phyloP scores from a whole-genome alignment of 2,113 vertebrate species.

The Psettodes erumei region DNA sequence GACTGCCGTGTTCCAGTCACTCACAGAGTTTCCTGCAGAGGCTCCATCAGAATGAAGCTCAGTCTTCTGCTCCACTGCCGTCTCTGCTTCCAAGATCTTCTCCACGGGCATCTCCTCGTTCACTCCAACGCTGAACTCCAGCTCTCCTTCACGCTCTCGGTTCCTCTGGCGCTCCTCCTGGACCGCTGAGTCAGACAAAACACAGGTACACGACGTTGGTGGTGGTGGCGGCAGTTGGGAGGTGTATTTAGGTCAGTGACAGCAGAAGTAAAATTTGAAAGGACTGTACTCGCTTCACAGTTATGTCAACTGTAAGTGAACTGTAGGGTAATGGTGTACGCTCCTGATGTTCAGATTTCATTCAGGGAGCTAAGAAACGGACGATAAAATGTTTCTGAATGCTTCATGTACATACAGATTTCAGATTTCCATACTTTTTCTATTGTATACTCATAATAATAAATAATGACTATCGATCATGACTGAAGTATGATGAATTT shows the following conservation, averaged over 20 bases:
- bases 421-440: neutral
- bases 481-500: slow-evolving; percentile 7
- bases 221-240: too few relatives aligned
- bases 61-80: slow-evolving; percentile 90
- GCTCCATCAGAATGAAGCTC: slow-evolving; percentile 89
- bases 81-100: slow-evolving; percentile 93
- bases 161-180: slow-evolving; percentile 93
- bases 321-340: neutral
- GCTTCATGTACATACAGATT: neutral
- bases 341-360: neutral
- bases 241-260: too few relatives aligned
- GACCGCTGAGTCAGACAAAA: slow-evolving; percentile 82
- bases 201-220: slow-evolving; percentile 2
- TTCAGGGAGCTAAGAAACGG: neutral
- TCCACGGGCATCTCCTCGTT: slow-evolving; percentile 96
- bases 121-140: slow-evolving; percentile 83
- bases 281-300: neutral
- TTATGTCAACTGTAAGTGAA: neutral
- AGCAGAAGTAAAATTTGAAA: too few relatives aligned
- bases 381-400: slow-evolving; percentile 6
- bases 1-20: slow-evolving; percentile 47
- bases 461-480: slow-evolving; percentile 6
- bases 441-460: neutral
- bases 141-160: slow-evolving; percentile 88
- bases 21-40: slow-evolving; percentile 86